phyloP scores from a whole-genome alignment of 2,113 vertebrate genomes.

The Excalfactoria chinensis region DNA sequence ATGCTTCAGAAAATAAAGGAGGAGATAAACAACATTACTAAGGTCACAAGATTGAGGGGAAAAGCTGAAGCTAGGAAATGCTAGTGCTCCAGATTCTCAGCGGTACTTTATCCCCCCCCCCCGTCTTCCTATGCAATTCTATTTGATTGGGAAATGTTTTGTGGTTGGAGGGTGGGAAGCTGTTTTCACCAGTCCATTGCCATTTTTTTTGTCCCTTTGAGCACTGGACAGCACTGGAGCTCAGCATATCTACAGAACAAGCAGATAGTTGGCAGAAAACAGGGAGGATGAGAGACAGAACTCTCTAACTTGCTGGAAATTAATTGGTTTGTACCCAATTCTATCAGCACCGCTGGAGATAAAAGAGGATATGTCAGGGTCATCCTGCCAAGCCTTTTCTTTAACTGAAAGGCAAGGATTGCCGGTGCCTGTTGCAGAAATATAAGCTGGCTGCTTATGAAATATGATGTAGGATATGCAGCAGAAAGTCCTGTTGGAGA shows the following conservation, averaged over 20 bases:
- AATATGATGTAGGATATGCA: not conserved
- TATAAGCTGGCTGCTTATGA: not conserved
- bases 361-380: not conserved
- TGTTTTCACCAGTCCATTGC: not conserved
- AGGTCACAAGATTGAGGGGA: not conserved
- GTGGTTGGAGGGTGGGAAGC: not conserved
- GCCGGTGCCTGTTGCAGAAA: not conserved
- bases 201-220: not conserved
- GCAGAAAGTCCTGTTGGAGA: not conserved
- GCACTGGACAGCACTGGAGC: not conserved
- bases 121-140: not conserved
- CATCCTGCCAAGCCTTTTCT: not conserved
- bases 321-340: not conserved
- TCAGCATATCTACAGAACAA: not conserved
- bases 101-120: not conserved
- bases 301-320: not conserved
- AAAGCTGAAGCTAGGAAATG: not conserved
- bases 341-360: constrained; percentile 2
- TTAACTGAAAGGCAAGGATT: not conserved
- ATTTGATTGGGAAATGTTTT: not conserved
- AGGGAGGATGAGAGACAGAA: not conserved
- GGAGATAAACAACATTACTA: not conserved
- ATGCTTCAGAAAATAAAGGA: not conserved
- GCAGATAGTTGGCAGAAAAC: not conserved
- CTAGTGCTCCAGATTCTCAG: not conserved